phyloP scores from a whole-genome alignment of 2,797 vertebrate species.

The Mionectes olivaceus region DNA sequence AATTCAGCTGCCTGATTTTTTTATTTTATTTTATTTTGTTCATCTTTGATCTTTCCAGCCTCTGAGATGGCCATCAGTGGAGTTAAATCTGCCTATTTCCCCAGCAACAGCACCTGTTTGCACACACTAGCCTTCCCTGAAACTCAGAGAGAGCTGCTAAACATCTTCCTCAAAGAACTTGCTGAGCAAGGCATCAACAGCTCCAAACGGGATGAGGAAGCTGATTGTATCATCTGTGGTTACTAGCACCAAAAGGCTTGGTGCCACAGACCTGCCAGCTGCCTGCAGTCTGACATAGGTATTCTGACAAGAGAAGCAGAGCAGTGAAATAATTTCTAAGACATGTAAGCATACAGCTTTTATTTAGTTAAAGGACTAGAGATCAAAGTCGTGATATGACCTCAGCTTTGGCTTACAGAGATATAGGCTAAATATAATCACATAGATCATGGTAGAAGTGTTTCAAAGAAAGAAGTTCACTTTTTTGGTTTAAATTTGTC shows the following conservation, averaged over 20 bases:
- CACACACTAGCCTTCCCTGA: conserved; percentile 21
- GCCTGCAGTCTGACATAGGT: not conserved
- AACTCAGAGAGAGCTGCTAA: not conserved
- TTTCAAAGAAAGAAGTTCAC: not conserved
- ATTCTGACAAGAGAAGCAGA: not conserved
- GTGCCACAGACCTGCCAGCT: not conserved
- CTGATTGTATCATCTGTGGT: conserved; percentile 74
- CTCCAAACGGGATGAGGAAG: not conserved
- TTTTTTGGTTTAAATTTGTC: not conserved
- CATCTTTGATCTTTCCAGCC: conserved; percentile 26
- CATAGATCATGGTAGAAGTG: not conserved
- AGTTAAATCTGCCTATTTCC: conserved; percentile 76
- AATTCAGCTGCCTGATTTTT: not conserved
- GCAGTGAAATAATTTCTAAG: not conserved
- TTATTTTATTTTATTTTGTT: not conserved
- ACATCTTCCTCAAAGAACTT: conserved; percentile 67
- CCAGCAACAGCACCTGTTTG: conserved; percentile 68
- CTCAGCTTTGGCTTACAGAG: not conserved
- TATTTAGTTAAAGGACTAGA: not conserved
- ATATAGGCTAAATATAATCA: not conserved
- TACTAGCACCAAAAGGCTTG: not conserved
- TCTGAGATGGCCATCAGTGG: conserved; percentile 45
- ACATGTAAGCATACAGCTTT: not conserved
- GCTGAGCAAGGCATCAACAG: accelerated
- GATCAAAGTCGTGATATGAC: not conserved